Percentiles rank a stretch among this genome's conserved stretches.
Conservation (phyloP, 2,113 vertebrate genomes). For the Calypte anna region DNA sequence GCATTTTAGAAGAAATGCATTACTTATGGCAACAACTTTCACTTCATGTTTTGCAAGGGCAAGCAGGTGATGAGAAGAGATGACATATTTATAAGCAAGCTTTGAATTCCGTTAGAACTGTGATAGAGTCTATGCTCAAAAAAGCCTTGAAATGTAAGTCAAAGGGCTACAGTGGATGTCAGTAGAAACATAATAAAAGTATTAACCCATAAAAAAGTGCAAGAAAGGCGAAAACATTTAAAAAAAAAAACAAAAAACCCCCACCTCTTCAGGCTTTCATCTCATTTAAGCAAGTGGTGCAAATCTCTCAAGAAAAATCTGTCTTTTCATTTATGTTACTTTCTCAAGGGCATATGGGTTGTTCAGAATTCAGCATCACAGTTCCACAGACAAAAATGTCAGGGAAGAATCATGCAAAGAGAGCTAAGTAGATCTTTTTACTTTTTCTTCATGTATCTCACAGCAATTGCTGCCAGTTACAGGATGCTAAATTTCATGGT, state of each 20-base stretch:
- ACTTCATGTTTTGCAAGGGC: not conserved
- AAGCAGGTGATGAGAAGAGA: not conserved
- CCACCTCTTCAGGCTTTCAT: not conserved
- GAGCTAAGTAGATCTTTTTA: not conserved
- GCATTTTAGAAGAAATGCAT: not conserved
- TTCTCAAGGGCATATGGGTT: not conserved
- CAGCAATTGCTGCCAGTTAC: not conserved
- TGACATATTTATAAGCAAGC: conserved; percentile 5
- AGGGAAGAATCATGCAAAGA: not conserved
- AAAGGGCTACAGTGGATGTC: not conserved
- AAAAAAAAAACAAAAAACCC: not conserved
- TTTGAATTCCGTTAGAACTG: not conserved
- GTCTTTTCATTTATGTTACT: not conserved
- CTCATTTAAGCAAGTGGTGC: not conserved
- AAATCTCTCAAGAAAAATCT: not conserved
- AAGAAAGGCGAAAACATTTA: not conserved
- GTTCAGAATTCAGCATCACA: not conserved
- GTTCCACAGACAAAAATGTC: not conserved
- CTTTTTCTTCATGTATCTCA: not conserved
- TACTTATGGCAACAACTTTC: not conserved
- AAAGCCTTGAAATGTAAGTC: not conserved
- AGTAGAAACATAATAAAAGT: conserved; percentile 2
- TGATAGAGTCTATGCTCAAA: not conserved
- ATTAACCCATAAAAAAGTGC: not conserved
- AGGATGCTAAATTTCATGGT: not conserved